A percentile compares a stretch with the other conserved stretches of the same genome.
phyloP scores from a whole-genome alignment of 2,113 vertebrate genomes.

The Esox niger region DNA sequence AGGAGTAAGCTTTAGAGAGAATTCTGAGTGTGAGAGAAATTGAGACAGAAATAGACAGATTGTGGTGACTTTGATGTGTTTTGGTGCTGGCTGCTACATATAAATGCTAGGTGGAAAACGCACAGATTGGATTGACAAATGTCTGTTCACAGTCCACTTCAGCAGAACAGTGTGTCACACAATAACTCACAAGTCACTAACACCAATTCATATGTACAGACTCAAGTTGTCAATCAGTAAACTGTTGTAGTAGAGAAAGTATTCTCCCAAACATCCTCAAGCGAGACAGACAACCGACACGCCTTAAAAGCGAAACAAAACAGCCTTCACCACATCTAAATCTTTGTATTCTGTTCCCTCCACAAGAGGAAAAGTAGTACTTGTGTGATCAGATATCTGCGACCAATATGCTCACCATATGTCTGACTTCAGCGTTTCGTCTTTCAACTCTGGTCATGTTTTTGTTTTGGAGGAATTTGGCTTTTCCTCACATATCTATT shows the following conservation, averaged over 20 bases:
- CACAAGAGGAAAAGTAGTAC: constrained; percentile 30
- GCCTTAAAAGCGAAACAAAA: constrained; percentile 65
- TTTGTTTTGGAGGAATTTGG: constrained; percentile 48
- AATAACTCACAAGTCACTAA: constrained; percentile 43
- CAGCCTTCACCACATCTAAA: constrained; percentile 67
- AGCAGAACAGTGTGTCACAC: constrained; percentile 21
- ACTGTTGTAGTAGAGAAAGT: constrained; percentile 48
- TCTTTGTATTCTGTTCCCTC: constrained; percentile 44
- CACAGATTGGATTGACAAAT: constrained; percentile 34
- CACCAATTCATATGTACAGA: constrained; percentile 55
- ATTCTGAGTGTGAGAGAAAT: constrained; percentile 52
- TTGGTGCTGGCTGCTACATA: constrained; percentile 48
- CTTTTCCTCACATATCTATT: constrained; percentile 45
- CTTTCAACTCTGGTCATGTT: constrained; percentile 49
- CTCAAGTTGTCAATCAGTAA: constrained; percentile 62
- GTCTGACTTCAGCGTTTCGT: constrained; percentile 45
- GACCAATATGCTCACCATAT: constrained; percentile 71
- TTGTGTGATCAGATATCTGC: constrained; percentile 50
- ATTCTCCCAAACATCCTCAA: constrained; percentile 46
- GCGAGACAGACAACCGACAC: constrained; percentile 53
- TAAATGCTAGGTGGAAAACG: constrained; percentile 55
- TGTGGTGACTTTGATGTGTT: constrained; percentile 67
- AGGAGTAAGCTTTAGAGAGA: constrained; percentile 21
- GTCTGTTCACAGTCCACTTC: constrained; percentile 58
- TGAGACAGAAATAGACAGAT: constrained; percentile 62